phyloP scores from a whole-genome alignment of 2,113 vertebrate genomes.

The Salminus brasiliensis region DNA sequence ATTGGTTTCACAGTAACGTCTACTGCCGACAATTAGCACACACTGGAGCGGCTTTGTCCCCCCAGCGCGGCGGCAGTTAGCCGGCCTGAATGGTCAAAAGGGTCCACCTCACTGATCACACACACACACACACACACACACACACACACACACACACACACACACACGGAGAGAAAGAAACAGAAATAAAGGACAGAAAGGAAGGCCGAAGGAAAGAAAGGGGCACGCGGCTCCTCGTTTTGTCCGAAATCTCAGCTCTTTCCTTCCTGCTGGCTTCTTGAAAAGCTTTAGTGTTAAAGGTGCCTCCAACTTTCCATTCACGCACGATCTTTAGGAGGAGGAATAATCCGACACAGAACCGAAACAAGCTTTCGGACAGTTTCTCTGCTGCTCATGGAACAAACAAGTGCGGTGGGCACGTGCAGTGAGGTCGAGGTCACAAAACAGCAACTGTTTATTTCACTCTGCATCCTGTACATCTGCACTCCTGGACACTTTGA shows the following conservation, averaged over 20 bases:
- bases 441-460: too few relatives aligned
- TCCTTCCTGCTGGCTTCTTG: neutral
- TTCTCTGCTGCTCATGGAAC: too few relatives aligned
- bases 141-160: conserved; percentile 15
- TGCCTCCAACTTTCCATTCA: neutral
- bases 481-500: too few relatives aligned
- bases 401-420: too few relatives aligned
- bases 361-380: neutral
- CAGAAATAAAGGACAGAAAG: neutral
- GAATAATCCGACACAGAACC: neutral
- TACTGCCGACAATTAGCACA: conserved; percentile 50
- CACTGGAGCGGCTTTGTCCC: conserved; percentile 44
- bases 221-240: neutral
- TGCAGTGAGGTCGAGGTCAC: too few relatives aligned
- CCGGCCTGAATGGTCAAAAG: conserved; percentile 36
- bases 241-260: neutral
- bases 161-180: neutral
- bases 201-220: neutral
- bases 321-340: too few relatives aligned
- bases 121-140: neutral
- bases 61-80: conserved; percentile 41
- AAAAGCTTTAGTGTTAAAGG: neutral
- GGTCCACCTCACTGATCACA: conserved; percentile 46
- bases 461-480: too few relatives aligned
- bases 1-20: conserved; percentile 47